Conservation (phyloP, 2,888 invertebrate species). For the Hanleya hanleyi region DNA sequence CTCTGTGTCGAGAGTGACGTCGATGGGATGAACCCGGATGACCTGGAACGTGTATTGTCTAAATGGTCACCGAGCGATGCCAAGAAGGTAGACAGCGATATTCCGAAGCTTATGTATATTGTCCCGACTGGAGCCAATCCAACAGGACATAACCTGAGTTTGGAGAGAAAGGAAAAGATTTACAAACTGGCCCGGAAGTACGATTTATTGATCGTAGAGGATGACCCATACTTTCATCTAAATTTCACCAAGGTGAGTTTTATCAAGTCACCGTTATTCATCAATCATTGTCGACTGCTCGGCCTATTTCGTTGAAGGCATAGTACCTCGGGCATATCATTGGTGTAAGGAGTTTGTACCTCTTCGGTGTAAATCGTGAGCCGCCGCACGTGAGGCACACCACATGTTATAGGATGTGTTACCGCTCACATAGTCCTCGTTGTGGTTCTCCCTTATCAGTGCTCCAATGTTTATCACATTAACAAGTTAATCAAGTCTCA, state of each 20-base stretch:
- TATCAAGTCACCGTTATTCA: no score
- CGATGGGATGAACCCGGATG: constrained; percentile 79
- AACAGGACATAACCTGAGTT: constrained; percentile 80
- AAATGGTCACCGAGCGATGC: constrained; percentile 63
- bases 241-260: background rate
- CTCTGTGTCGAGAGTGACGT: constrained; percentile 81
- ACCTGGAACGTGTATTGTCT: constrained; percentile 74
- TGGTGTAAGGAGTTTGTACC: no score
- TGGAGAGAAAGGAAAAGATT: constrained; percentile 80
- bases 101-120: constrained; percentile 82
- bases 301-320: no score
- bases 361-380: no score
- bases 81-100: constrained; percentile 76
- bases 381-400: no score
- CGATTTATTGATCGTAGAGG: constrained; percentile 84
- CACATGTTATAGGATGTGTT: no score
- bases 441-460: no score
- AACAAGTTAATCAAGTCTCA: no score
- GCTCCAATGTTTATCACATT: no score
- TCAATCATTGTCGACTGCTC: no score
- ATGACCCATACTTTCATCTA: constrained; percentile 86
- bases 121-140: constrained; percentile 86
- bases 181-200: constrained; percentile 83
- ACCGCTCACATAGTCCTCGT: no score
- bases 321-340: no score